Base-by-base conservation (phyloP, 2,797 vertebrate genomes). In the Taenioides sp. region DNA sequence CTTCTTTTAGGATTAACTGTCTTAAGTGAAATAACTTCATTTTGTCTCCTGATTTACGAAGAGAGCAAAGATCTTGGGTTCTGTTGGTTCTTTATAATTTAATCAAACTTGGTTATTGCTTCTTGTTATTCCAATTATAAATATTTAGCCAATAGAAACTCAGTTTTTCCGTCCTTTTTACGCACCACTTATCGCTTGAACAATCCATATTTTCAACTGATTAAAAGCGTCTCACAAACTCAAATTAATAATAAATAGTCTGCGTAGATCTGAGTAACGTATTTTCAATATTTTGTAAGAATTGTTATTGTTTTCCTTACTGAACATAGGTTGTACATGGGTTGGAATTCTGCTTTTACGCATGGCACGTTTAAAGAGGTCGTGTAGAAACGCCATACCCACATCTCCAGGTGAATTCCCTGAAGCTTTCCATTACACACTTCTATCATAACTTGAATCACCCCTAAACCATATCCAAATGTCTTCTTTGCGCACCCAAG, bases 361-460 rank as follows among this genome's bases (percentile, higher is more conserved):
- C 60, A 12, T 22, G 17, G 28, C 60, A 7, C 27, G 14, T 20
- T 40, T 43, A 22, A 43, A 63, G 4, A 40, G 4, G n/a, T 62
- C 12, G n/a, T 5, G 6, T 60, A 18, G 6, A 65, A 65, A 50
- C 47, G 14, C 4, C 7, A 9, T 34, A 27, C 52, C 3, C 27
- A 20, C 49, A 66, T 31, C 1, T n/a, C 27, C 65, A 66, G 65
- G 47, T 66, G 47, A 52, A 52, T 66, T 66, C 23, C 25, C 65
- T n/a, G 23, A 2, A 57, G 57, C 20, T 28, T 37, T 57, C 62
- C 27, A 65, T 37, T 12, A 17, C 54, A 65, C 20, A 55, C 66
- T 34, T 11, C 25, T 23, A 31, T 62, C 78, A 65, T 73, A 63
- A 75, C 74, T 74, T 65, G 66, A 6, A 78, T 86, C 55, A n/a